phyloP scores from a whole-genome alignment of 2,113 vertebrate species.

The Sialia sialis region DNA sequence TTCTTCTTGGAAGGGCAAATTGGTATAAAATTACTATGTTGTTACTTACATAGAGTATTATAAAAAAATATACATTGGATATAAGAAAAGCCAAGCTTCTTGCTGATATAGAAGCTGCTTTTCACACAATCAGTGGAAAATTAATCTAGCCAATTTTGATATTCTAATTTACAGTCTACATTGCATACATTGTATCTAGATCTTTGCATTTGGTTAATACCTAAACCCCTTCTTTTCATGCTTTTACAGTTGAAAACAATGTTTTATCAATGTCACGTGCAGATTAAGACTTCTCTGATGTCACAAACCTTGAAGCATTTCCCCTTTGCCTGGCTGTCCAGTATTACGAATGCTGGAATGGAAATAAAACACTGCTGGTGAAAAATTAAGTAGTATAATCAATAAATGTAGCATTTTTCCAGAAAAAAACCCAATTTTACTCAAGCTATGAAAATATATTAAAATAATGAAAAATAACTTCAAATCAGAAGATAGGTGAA shows the following conservation, averaged over 20 bases:
- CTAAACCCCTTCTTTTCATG: background rate
- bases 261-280: background rate
- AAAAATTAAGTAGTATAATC: background rate
- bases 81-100: background rate
- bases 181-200: background rate
- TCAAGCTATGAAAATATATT: background rate
- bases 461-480: background rate
- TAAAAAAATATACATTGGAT: background rate
- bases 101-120: background rate
- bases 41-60: background rate
- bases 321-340: background rate
- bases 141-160: background rate
- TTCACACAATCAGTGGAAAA: background rate
- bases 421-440: background rate
- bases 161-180: background rate
- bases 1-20: background rate
- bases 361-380: background rate
- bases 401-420: background rate
- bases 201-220: background rate
- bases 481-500: background rate
- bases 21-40: background rate
- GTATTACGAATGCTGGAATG: background rate
- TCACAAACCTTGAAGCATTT: background rate
- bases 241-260: background rate
- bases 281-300: background rate